Evolutionary conservation across 2,113 vertebrate genomes (phyloP), one percentile per base, ranked within the genome.

Genomic region (Galbula dea): DNA sequence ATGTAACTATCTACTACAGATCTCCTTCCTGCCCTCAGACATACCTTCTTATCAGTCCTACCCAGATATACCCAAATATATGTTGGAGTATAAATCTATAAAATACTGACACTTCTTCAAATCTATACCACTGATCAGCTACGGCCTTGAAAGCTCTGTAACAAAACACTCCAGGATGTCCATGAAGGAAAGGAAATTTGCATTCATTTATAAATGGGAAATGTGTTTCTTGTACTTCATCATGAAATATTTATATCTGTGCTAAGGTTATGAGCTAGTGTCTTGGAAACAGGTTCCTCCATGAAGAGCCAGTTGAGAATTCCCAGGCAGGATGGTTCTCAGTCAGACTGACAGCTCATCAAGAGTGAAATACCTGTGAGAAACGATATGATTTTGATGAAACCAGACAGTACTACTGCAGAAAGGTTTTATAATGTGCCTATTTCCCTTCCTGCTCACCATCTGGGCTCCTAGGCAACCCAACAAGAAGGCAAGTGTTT

Each of bases 381-480:
- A 81, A 77, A 41, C 45, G 0, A 72, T 78, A 78, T 91, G 68
- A 89, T 88, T 67, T 65, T 75, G 62, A 93, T 86, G 69, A 92
- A 88, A 84, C 10, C 39, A 61, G 63, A 52, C 80, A 86, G 75
- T 46, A 81, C 12, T 58, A 41, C 17, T 87, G 72, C 59, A 88
- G 68, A 45, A 61, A 88, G 79, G 27, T 59, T 95, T 86, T 55
- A 36, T 27, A 61, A 8, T 0, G 0, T 39, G 43, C 68, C 67
- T 55, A 51, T 37, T 49, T 80, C 16, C 22, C 63, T 86, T 51
- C 26, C 54, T 77, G 90, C 26, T 83, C 48, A 84, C 69, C 61
- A 63, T 65, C 77, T 78, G 78, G 58, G 61, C 83, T 94, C 72
- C 67, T 51, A 73, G 71, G 84, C 87, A 96, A 88, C 85, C 59